Base-by-base conservation (phyloP, 1,140 invertebrate genomes). In the Hyposmocoma kahamanoa region DNA sequence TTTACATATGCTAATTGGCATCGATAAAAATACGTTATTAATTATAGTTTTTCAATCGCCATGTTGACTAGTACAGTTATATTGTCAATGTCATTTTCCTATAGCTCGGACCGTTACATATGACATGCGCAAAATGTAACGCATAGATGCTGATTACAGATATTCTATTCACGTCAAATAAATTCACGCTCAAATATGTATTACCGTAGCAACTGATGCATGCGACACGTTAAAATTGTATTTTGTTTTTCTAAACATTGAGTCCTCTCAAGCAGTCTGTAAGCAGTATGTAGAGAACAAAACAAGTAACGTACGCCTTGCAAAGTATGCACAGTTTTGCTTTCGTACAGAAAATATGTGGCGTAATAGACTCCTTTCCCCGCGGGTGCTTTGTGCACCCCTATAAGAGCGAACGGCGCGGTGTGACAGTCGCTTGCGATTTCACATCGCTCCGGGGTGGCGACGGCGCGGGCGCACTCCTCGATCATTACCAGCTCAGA, bases 401-500 rank as follows among this genome's bases (percentile, higher is more conserved):
- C 32, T n/a, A n/a, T n/a, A n/a, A n/a, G n/a, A n/a, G 32, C 32
- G 32, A 30, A 10, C 32, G 15, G 18, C n/a, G n/a, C n/a, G n/a
- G 28, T 30, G 28, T 30, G 28, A 10, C 24, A 11, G 24, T 30
- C 28, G 28, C 5, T 30, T 36, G 26, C 45, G 42, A 24, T 43
- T 28, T 24, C 38, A 19, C 13, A 55, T 45, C 42, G 55, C 53
- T 57, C 50, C 56, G 30, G 53, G 60, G 56, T 59, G 50, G 62
- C 54, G 44, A 20, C 18, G 24, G 9, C 34, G 13, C 47, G 43
- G 42, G 17, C 19, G 18, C 57, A 42, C 38, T 58, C 64, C 57
- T 51, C 59, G 55, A 59, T 67, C 61, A 68, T 62, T 62, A 66
- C 56, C 46, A 34, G n/a, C 50, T 22, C 62, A 49, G 62, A 71